phyloP scores from a whole-genome alignment of 2,113 vertebrate species.

The Regulus satrapa region DNA sequence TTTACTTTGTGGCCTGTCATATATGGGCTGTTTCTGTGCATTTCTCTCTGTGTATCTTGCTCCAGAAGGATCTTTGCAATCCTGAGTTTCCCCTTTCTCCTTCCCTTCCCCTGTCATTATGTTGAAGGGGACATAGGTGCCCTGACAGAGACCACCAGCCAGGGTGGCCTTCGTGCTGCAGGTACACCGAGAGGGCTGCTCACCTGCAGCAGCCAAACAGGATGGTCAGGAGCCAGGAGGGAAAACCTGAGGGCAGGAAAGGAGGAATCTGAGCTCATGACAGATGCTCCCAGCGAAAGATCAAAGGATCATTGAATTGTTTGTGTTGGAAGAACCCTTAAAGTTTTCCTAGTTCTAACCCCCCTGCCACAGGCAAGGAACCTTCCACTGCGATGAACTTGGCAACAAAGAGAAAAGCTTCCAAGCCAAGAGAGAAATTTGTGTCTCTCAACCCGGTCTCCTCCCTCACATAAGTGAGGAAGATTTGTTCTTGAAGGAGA shows the following conservation, averaged over 20 bases:
- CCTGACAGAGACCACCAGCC: neutral
- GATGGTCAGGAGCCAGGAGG: neutral
- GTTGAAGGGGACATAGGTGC: neutral
- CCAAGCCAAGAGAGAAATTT: neutral
- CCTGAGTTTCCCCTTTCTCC: neutral
- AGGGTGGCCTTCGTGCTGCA: neutral
- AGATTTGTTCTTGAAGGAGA: neutral
- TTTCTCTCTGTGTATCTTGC: neutral
- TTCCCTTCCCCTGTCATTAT: neutral
- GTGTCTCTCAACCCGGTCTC: neutral
- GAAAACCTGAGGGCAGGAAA: neutral
- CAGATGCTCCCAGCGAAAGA: neutral
- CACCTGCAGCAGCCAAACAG: neutral
- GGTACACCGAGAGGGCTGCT: neutral
- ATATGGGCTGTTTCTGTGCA: neutral
- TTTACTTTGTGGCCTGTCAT: neutral
- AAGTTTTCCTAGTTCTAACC: neutral
- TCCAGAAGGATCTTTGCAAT: neutral
- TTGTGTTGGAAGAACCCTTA: neutral
- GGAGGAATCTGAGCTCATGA: neutral
- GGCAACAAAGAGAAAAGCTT: neutral
- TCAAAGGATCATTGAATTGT: neutral
- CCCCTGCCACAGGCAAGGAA: neutral
- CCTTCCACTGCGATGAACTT: neutral
- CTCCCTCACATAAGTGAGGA: neutral